Base-by-base conservation (phyloP, 2,888 invertebrate genomes). In the Eupelmus urozonus region DNA sequence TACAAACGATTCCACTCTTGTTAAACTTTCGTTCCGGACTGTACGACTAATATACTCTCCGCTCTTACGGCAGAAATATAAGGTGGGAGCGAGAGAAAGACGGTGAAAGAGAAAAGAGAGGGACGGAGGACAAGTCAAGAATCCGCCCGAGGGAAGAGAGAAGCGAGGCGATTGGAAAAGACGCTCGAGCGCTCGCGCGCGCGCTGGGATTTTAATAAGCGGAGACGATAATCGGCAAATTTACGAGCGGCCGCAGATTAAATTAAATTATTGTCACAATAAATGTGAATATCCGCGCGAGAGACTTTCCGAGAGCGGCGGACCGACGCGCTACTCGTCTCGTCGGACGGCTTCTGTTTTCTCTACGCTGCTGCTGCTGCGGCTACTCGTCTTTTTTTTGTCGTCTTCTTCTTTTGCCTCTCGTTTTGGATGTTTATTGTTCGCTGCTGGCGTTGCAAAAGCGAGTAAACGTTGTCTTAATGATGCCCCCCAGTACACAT, bases 191-290 rank as follows among this genome's bases (percentile, higher is more conserved):
- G 63, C 65, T 34, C 66, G 60, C 23, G 57, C 62, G 59, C 66
- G 51, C 66, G 65, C 25, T 70, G 65, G 67, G 81, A 82, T 82
- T 88, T 88, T 88, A 88, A 89, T 88, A 88, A 88, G 85, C 87
- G 83, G 84, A 82, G 82, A 82, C 85, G 85, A 85, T 88, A 88
- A 88, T 89, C 88, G 86, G 82, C 60, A 84, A 88, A 88, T 88
- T 89, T 88, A 89, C 85, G 88, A 88, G 85, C 86, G 73, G 81
- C n/a, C 74, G 5, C 80, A 79, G 76, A 81, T 77, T 84, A 85
- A 87, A 88, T 87, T 87, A 87, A 88, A 88, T 88, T 87, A 87
- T 88, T 88, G 87, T 87, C 86, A 86, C 84, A 86, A 86, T 87
- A 87, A 86, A 86, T 83, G 84, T 85, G 81, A 82, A 76, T 69